Base-by-base conservation (phyloP, 2,888 invertebrate species). In the Apamea crenata region DNA sequence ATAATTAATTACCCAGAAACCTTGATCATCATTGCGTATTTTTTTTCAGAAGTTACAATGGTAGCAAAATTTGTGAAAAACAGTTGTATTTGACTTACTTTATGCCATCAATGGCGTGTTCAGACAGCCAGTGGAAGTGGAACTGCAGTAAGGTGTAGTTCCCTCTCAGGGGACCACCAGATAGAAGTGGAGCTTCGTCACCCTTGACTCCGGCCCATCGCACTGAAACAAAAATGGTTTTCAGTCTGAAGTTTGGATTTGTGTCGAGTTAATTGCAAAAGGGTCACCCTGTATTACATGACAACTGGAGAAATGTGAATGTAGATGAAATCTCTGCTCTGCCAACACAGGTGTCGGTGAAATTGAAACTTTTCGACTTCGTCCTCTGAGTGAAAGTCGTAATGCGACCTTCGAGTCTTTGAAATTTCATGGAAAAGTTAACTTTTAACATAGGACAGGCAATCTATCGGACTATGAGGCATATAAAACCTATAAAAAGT, bases 121-220 rank as follows among this genome's bases (percentile, higher is more conserved):
- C 99, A 0, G 99, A 98, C 75, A 98, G 97, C 99, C 99, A 99
- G 93, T 99, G 99, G 88, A 99, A 98, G 91, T 99, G 99, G 86
- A 99, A 97, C 94, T 99, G 98, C 75, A 98, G 97, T 85, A 98
- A 97, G 61, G 97, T 94, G 93, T 98, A 98, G 82, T 97, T 97
- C 0, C 97, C 97, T 3, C 96, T 93, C 29, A 98, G 94, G 0
- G 97, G 97, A 2, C 98, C 98, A 0, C 98, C 98, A 4, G 95
- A 95, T 10, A 97, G 44, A 1, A 91, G 87, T 0, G 97, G 96
- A 0, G 89, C 89, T 2, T 87, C 85, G 0, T 78, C 77, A 0
- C 89, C 91, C 0, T 84, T 86, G 0, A 88, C 92, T 18, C 83
- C 87, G 36, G 85, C 90, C 96, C 96, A 96, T 88, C 92, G 91